A percentile compares a stretch with the other conserved stretches of the same genome.
These are phyloP conservation scores for Ethmia dodecea DNA, from an alignment of 2,888 invertebrate genomes.

Conservation along the genomic window DNA sequence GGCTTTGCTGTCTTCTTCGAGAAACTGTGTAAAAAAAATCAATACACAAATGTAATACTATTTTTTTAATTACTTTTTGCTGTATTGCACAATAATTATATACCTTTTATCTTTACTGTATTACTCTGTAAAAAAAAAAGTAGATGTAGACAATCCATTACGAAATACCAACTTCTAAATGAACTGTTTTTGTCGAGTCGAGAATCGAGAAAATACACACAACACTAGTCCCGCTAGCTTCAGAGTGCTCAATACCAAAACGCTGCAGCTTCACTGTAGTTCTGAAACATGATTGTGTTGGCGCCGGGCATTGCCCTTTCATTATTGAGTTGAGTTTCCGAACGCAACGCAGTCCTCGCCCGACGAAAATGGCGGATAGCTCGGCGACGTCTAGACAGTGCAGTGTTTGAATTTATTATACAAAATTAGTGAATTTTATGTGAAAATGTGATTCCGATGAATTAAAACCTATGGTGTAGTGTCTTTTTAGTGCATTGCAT, in stretches of 20 bases:
- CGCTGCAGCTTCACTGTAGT: conserved; percentile 8
- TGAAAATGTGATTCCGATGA: conserved; percentile 74
- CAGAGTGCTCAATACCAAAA: conserved; percentile 25
- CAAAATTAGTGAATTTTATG: conserved; percentile 52
- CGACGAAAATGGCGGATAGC: conserved; percentile 62
- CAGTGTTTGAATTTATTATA: conserved; percentile 34
- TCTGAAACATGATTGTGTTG: conserved; percentile 31
- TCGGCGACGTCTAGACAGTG: conserved; percentile 29
- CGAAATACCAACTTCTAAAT: no score
- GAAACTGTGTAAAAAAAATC: no score
- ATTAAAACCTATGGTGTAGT: conserved; percentile 66
- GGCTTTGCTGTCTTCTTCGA: no score
- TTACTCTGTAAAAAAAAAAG: no score
- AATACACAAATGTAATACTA: no score
- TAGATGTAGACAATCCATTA: no score
- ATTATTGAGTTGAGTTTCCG: conserved; percentile 61
- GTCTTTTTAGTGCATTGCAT: conserved; percentile 52
- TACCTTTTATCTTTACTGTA: no score
- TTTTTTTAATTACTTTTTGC: no score
- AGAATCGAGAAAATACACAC: no score
- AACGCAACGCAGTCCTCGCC: conserved; percentile 43
- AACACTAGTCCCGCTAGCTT: conserved; percentile 31
- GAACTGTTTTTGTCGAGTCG: no score
- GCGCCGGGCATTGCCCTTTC: conserved; percentile 69
- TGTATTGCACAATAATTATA: no score